Base-by-base conservation (phyloP, 2,797 vertebrate species). In the Knipowitschia caucasica region DNA sequence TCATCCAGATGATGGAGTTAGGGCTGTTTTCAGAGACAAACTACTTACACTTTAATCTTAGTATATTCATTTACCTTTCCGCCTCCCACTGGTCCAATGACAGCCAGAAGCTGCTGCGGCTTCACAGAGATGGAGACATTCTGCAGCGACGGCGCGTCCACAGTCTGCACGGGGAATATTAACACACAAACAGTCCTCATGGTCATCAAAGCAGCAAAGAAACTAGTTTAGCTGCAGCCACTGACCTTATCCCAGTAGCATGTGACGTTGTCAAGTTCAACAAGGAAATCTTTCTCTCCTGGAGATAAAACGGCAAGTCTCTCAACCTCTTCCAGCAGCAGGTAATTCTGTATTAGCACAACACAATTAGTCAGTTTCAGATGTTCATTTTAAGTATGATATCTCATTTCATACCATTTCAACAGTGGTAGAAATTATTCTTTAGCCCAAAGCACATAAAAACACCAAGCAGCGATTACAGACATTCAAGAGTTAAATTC, bases 11-110 rank as follows among this genome's bases (percentile, higher is more conserved):
- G n/a, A n/a, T n/a, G n/a, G n/a, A n/a, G n/a, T n/a, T n/a, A n/a
- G n/a, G n/a, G n/a, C n/a, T n/a, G n/a, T n/a, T n/a, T n/a, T n/a
- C n/a, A n/a, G n/a, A n/a, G n/a, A n/a, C n/a, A n/a, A n/a, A n/a
- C n/a, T n/a, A n/a, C n/a, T n/a, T n/a, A n/a, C n/a, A n/a, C n/a
- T n/a, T n/a, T n/a, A n/a, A n/a, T n/a, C n/a, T n/a, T n/a, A n/a
- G 9, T 38, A 8, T 38, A 18, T 18, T 7, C 8, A 20, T 30
- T 14, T 18, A 46, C 85, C 80, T 87, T 99, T 80, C 96, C 95
- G n/a, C 95, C 91, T 62, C 95, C 96, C 17, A 99, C 96, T 0
- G 94, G 94, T 63, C 96, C 96, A 20, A 99, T 90, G 26, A 98
- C 92, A 72, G 92, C 92, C 57, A 99, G 0, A 33, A 99, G 76